Conservation (phyloP, 2,797 vertebrate genomes). For the Takifugu rubripes region DNA sequence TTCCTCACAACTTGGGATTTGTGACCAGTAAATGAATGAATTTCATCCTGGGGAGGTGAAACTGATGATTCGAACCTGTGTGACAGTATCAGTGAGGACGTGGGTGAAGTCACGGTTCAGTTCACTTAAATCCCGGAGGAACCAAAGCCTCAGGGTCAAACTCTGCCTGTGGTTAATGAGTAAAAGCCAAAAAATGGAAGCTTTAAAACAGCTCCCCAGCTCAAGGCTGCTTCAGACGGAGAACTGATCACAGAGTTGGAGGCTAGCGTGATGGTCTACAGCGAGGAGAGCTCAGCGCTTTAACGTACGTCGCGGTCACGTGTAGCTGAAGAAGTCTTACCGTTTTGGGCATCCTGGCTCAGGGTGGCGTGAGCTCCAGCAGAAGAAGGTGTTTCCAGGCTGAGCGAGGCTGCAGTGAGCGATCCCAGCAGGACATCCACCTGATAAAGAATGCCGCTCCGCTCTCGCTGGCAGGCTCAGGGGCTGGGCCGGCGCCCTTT, state of each 20-base stretch:
- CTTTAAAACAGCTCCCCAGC: constrained; percentile 19
- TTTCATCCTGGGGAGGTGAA: not conserved
- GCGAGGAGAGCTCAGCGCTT: not conserved
- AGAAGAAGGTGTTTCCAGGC: constrained; percentile 50
- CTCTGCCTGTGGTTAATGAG: constrained; percentile 71
- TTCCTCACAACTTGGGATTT: too few species aligned
- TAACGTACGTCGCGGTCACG: too few species aligned
- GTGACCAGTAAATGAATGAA: not conserved
- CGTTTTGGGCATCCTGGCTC: constrained; percentile 75
- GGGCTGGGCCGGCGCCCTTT: constrained; percentile 70
- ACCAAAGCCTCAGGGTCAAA: constrained; percentile 53
- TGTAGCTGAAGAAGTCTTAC: constrained; percentile 49
- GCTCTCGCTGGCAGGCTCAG: constrained; percentile 33
- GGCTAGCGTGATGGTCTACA: not conserved
- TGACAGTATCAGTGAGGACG: too few species aligned
- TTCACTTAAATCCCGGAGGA: not conserved
- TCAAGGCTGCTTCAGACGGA: not conserved
- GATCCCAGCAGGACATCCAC: constrained; percentile 41
- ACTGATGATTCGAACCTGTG: not conserved
- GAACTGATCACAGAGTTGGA: not conserved
- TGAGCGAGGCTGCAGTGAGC: constrained; percentile 51
- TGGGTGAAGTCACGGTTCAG: too few species aligned
- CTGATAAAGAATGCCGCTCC: constrained; percentile 57
- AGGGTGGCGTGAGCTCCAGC: constrained; percentile 32
- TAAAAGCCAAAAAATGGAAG: constrained; percentile 49